A percentile compares a stretch with the other conserved stretches of the same genome.
These are phyloP conservation scores for Lithobates sylvaticus DNA, from an alignment of 2,797 vertebrate species.

Conservation along the genomic window DNA sequence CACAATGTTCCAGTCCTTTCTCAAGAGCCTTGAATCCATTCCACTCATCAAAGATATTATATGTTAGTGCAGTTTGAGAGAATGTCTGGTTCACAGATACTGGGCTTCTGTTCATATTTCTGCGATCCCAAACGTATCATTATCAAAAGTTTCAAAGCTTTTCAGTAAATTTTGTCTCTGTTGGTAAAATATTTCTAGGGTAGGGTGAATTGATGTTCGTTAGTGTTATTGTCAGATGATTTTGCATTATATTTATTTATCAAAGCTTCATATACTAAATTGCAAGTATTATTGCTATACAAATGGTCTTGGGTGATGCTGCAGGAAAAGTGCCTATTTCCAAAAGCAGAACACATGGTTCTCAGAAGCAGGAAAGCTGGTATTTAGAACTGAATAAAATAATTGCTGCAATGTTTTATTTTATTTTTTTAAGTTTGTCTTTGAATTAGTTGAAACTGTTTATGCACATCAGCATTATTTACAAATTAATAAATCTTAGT, in stretches of 20 bases:
- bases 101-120: constrained; percentile 15
- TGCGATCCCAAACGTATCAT: background rate
- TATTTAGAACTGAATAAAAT: background rate
- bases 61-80: constrained; percentile 4
- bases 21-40: constrained; percentile 40
- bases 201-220: background rate
- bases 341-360: background rate
- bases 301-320: background rate
- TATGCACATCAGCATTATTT: no score
- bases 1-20: constrained; percentile 37
- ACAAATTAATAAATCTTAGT: background rate
- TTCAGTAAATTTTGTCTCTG: background rate
- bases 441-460: background rate
- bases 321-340: background rate
- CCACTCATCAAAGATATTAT: constrained; percentile 46
- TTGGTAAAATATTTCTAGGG: no score
- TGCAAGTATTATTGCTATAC: background rate
- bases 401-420: background rate
- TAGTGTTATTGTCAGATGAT: background rate
- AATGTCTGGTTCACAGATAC: background rate
- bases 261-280: background rate
- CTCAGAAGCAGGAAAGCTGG: background rate
- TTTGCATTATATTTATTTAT: background rate
- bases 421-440: background rate
- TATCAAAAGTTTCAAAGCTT: background rate